These are phyloP conservation scores for Ailuropoda melanoleuca DNA, from an alignment of 2,113 vertebrate genomes.

Conservation along the genomic window DNA sequence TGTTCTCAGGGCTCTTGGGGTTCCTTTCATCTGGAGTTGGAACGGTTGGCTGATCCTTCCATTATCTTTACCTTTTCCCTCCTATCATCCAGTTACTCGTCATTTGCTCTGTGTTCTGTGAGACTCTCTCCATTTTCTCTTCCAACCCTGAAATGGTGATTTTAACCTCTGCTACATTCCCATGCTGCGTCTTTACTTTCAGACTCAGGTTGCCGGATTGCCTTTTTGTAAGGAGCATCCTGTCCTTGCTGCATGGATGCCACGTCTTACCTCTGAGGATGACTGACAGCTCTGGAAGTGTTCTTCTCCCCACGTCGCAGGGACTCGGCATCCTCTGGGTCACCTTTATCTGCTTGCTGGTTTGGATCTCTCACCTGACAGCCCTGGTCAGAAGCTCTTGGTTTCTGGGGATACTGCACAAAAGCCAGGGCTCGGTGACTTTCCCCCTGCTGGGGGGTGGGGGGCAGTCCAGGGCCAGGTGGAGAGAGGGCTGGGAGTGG, in stretches of 20 bases:
- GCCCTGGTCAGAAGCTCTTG: background rate
- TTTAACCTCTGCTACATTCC: background rate
- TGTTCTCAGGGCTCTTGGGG: background rate
- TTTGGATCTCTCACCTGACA: background rate
- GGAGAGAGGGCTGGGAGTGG: background rate
- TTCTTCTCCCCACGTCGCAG: rapidly evolving
- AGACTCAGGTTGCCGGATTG: background rate
- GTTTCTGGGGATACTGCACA: background rate
- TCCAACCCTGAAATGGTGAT: background rate
- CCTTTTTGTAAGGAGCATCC: background rate
- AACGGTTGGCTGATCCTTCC: background rate
- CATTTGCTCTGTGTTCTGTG: background rate
- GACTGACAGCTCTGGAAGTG: background rate
- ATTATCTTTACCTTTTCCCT: background rate
- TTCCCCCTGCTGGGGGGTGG: background rate
- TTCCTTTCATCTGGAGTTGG: background rate
- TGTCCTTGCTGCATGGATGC: background rate
- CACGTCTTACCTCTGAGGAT: background rate
- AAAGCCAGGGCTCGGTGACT: background rate
- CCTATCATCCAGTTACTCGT: too few relatives aligned
- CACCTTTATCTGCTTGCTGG: background rate
- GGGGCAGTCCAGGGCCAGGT: background rate
- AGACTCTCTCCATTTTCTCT: background rate
- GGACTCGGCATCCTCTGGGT: background rate
- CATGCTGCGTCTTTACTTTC: background rate